A percentile compares a stretch with the other conserved stretches of the same genome.
These are phyloP conservation scores for Rhagoletis zephyria DNA, from an alignment of 1,140 invertebrate species.

Conservation along the genomic window DNA sequence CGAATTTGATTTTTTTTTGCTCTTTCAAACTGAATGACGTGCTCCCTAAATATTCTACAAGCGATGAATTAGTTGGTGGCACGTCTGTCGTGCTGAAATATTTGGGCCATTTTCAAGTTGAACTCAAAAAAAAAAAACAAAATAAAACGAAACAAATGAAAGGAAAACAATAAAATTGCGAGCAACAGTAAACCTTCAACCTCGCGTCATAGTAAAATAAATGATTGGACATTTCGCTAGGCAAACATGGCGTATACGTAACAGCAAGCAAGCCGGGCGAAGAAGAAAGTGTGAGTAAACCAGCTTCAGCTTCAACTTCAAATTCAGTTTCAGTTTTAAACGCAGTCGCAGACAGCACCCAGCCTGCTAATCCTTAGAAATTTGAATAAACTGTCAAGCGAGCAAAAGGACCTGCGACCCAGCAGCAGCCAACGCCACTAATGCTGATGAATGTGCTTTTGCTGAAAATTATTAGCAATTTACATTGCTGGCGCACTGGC, in stretches of 20 bases:
- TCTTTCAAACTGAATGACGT: not conserved
- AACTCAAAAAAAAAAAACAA: not conserved
- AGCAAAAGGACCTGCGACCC: slow-evolving; percentile 40
- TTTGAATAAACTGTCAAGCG: slow-evolving; percentile 49
- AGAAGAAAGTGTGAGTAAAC: not conserved
- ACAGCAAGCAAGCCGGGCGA: too few relatives aligned
- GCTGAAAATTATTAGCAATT: slow-evolving; percentile 53
- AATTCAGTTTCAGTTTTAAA: not conserved
- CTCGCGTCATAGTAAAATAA: not conserved
- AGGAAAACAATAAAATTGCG: not conserved
- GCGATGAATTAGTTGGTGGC: not conserved
- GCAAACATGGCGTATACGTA: not conserved
- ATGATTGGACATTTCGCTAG: not conserved
- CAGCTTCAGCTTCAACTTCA: not conserved
- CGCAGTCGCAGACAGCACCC: not conserved
- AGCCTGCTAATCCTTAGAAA: slow-evolving; percentile 43
- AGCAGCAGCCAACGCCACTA: slow-evolving; percentile 11
- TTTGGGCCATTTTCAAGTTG: slow-evolving; percentile 1
- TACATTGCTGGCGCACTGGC: slow-evolving; percentile 21
- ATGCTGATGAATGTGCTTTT: slow-evolving; percentile 54
- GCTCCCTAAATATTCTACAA: not conserved
- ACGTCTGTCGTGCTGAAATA: not conserved
- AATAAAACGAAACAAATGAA: not conserved
- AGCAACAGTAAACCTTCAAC: not conserved
- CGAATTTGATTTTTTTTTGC: too few relatives aligned